Percentiles rank a stretch among this genome's conserved stretches.
These are phyloP conservation scores for Margaritifera margaritifera DNA, from an alignment of 2,888 invertebrate species.

Conservation along the genomic window DNA sequence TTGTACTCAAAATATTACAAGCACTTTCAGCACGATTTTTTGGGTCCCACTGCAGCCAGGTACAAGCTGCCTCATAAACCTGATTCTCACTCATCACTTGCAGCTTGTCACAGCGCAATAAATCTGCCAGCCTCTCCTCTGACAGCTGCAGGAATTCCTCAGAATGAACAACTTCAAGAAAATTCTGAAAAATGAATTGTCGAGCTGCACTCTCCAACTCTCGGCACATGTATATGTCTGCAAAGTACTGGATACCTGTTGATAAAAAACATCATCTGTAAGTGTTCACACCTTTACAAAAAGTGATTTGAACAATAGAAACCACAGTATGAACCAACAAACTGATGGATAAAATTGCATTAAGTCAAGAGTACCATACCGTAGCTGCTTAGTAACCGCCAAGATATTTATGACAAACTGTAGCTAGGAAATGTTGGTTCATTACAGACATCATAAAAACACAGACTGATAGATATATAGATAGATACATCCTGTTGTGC, in stretches of 20 bases:
- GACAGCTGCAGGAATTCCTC: slow-evolving; percentile 68
- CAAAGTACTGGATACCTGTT: slow-evolving; percentile 68
- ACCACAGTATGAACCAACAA: not conserved
- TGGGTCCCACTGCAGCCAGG: slow-evolving; percentile 65
- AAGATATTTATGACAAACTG: too few species aligned
- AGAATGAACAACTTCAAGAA: slow-evolving; percentile 65
- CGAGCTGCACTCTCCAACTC: slow-evolving; percentile 63
- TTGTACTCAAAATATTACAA: slow-evolving; percentile 63
- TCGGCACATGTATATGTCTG: slow-evolving; percentile 69
- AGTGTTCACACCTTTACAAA: too few species aligned
- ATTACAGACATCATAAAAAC: too few species aligned
- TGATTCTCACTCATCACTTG: slow-evolving; percentile 65
- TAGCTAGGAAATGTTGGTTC: too few species aligned
- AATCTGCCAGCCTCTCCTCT: slow-evolving; percentile 57
- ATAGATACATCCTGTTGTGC: too few species aligned
- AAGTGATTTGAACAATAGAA: slow-evolving; percentile 2
- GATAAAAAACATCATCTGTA: slow-evolving; percentile 3
- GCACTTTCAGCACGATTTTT: slow-evolving; percentile 47
- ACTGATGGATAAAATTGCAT: not conserved
- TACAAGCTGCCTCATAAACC: slow-evolving; percentile 65
- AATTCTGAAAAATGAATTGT: slow-evolving; percentile 68
- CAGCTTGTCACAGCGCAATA: slow-evolving; percentile 65
- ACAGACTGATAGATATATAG: too few species aligned
- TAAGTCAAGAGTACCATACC: not conserved
- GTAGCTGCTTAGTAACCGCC: not conserved